Base-by-base conservation (phyloP, 2,113 vertebrate species). In the Lasiurus cinereus region DNA sequence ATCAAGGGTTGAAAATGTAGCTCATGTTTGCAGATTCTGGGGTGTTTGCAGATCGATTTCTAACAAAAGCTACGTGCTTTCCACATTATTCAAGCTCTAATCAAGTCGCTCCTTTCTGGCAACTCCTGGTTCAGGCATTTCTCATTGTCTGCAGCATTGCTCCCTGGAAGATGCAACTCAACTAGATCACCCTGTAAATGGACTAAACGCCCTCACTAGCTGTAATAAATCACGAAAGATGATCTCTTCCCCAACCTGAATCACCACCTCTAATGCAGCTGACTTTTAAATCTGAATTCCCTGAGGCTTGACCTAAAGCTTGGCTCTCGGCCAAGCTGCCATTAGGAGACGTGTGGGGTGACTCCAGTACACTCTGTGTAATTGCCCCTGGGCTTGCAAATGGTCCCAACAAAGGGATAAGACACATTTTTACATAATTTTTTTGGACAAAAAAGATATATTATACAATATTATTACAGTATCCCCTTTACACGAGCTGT, bases 221-320 rank as follows among this genome's bases (percentile, higher is more conserved):
- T 88, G 62, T 39, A 95, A 97, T 97, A 96, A 96, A 97, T 97
- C 96, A 96, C 0, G 84, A 92, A 96, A 97, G 91, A 82, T 0
- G 80, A 94, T 96, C 94, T 95, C 92, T 36, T 86, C 85, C 83
- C 85, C 88, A 84, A 59, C 82, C 88, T 2, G 54, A 96, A 94
- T 90, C 92, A 78, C 90, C 82, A 10, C 86, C 90, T 91, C 96
- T 97, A 96, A 96, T 96, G 96, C 86, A 88, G 90, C 96, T 96
- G 96, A 96, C 96, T 96, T 94, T 94, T 88, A 93, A 48, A 92
- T 96, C 84, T 92, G 92, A 97, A 97, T 96, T 97, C 97, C 96
- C 97, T 48, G 62, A 78, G 96, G 96, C 80, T 83, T 79, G 95
- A 43, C 80, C 95, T 93, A 85, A 76, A 83, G 96, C 90, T 95